Conservation (phyloP, 2,797 vertebrate species). For the Octomys mimax region DNA sequence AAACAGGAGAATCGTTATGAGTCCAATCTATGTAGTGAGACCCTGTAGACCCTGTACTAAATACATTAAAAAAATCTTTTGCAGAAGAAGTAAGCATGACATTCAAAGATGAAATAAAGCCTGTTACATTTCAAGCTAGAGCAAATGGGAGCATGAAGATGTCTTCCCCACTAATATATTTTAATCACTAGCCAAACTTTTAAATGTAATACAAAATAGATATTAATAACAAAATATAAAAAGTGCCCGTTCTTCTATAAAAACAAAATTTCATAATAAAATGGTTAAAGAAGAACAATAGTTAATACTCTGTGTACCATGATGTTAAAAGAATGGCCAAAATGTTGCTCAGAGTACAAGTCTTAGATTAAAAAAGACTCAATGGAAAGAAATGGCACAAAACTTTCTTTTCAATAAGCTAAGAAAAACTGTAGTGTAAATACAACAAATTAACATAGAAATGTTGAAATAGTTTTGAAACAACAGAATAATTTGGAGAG, state of each 20-base stretch:
- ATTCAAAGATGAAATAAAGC: neutral
- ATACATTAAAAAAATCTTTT: neutral
- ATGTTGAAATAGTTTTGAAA: neutral
- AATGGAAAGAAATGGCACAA: neutral
- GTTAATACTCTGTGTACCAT: neutral
- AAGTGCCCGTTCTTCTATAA: neutral
- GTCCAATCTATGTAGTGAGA: too few species aligned
- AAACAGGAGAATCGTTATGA: too few species aligned
- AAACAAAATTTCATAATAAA: neutral
- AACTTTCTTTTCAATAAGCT: neutral
- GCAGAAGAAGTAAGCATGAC: neutral
- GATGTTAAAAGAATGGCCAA: neutral
- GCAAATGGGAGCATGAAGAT: neutral
- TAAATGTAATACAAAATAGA: neutral
- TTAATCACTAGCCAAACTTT: neutral
- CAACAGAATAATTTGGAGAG: neutral
- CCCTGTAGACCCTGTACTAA: too few species aligned
- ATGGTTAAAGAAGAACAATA: neutral
- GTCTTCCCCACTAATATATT: neutral
- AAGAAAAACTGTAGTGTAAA: neutral
- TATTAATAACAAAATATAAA: neutral
- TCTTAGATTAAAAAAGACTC: neutral
- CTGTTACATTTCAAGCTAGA: constrained; percentile 4
- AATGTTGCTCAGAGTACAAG: neutral
- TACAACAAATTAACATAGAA: neutral